Base-by-base conservation (phyloP, 2,888 invertebrate genomes). In the Eupithecia centaureata region DNA sequence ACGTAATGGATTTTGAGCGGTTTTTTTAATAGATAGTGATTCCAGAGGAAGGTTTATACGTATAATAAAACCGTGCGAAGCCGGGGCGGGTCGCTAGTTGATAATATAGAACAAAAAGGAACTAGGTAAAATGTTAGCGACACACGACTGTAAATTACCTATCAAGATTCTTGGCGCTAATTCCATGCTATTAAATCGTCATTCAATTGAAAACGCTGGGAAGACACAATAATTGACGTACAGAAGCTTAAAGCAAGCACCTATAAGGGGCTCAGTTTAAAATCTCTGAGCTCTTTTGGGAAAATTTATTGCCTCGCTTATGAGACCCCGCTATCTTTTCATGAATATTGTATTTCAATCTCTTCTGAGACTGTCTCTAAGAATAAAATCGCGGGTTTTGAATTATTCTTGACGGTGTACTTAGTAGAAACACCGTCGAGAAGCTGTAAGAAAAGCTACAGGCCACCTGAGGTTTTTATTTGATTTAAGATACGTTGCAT, bases 301-400 rank as follows among this genome's bases (percentile, higher is more conserved):
- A 38, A 74, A 74, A 74, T 74, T 74, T 76, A 74, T 76, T 76
- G 70, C 74, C 62, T 63, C 67, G 72, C 76, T 76, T 76, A 76
- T 74, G 72, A 74, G 71, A 15, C 68, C 63, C 67, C 68, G 73
- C 75, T 74, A 72, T 76, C 74, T 73, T 71, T 73, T 71, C 76
- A 76, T 76, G 76, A 76, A 76, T 76, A 73, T 76, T 76, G 69
- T 76, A 76, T 76, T 72, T 72, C 73, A 74, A 73, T 76, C 76
- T 76, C 69, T 67, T 73, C 66, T 62, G 65, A 56, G 68, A 63
- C 63, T 66, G 62, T 63, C 65, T 59, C 42, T 32, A 47, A 28
- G 52, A 63, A 54, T 67, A 52, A 30, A 33, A 65, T 54, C 25
- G 56, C 33, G 52, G 47, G 32, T 63, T 18, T 63, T 47, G 51